Evolutionary conservation across 2,797 vertebrate species (phyloP).

Genomic region (Danio jaintianensis): DNA sequence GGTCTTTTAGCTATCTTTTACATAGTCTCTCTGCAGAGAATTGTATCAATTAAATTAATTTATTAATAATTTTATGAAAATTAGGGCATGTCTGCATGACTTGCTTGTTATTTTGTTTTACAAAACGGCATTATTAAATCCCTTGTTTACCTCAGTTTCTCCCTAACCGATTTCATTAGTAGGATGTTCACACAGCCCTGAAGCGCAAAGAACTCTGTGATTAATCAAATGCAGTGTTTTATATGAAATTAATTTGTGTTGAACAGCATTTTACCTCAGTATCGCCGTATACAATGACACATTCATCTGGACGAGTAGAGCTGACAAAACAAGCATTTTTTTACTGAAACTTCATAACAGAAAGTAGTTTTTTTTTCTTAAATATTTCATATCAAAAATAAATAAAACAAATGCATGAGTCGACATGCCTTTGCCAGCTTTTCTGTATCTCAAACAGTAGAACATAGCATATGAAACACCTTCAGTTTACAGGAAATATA

Average conservation of each 20-base stretch:
- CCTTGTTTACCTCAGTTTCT: slow-evolving; percentile 80
- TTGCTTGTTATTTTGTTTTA: slow-evolving; percentile 45
- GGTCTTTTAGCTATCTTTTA: not conserved
- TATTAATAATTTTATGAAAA: slow-evolving; percentile 39
- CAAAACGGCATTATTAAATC: slow-evolving; percentile 45
- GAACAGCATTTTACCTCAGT: slow-evolving; percentile 74
- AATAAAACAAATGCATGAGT: not conserved
- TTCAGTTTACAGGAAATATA: too few species aligned
- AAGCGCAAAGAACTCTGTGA: slow-evolving; percentile 64
- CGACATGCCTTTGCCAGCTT: too few species aligned
- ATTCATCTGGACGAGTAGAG: slow-evolving; percentile 76
- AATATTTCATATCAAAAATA: not conserved
- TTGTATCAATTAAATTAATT: slow-evolving; percentile 17
- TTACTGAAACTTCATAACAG: not conserved
- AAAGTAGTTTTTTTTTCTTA: not conserved
- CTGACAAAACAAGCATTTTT: slow-evolving; percentile 56
- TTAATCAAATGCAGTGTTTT: slow-evolving; percentile 48
- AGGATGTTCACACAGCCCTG: slow-evolving; percentile 85
- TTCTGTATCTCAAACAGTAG: too few species aligned
- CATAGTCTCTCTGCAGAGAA: slow-evolving; percentile 10
- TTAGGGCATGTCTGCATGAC: slow-evolving; percentile 18
- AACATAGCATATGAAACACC: too few species aligned
- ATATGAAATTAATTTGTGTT: slow-evolving; percentile 33
- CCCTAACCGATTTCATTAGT: slow-evolving; percentile 74
- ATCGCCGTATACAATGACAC: slow-evolving; percentile 82